A percentile compares a stretch with the other conserved stretches of the same genome.
phyloP scores from a whole-genome alignment of 1,140 invertebrate species.

The Drosophila virilis region DNA sequence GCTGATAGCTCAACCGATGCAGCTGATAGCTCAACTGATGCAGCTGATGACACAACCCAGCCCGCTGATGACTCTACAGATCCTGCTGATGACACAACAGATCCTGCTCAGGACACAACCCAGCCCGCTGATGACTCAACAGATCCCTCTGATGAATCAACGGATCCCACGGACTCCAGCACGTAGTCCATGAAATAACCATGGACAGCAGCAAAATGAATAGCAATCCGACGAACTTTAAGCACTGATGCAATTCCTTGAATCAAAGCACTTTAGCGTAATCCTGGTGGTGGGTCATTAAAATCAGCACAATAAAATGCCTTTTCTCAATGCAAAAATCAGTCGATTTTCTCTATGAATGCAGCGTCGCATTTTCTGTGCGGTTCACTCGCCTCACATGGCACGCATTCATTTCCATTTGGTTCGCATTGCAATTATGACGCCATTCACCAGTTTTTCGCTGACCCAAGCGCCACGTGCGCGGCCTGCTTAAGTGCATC shows the following conservation, averaged over 20 bases:
- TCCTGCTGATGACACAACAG: too few species aligned
- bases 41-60: too few species aligned
- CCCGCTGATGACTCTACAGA: too few species aligned
- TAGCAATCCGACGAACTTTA: too few species aligned
- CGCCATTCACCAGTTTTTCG: constrained; percentile 42
- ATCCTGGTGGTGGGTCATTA: constrained; percentile 20
- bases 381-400: constrained; percentile 10
- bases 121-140: too few species aligned
- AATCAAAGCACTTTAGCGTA: constrained; percentile 6
- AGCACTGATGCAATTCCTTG: background rate
- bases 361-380: constrained; percentile 29
- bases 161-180: too few species aligned
- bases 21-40: too few species aligned
- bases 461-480: constrained; percentile 53
- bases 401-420: constrained; percentile 25
- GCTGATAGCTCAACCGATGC: too few species aligned
- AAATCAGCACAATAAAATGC: constrained; percentile 33
- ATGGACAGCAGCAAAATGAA: too few species aligned
- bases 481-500: constrained; percentile 48
- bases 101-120: too few species aligned
- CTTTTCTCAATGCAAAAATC: constrained; percentile 34
- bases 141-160: too few species aligned
- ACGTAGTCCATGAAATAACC: background rate
- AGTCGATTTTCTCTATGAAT: constrained; percentile 49
- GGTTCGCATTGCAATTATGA: constrained; percentile 56